A percentile compares a stretch with the other conserved stretches of the same genome.
phyloP scores from a whole-genome alignment of 2,113 vertebrate species.

The Tapirus terrestris region DNA sequence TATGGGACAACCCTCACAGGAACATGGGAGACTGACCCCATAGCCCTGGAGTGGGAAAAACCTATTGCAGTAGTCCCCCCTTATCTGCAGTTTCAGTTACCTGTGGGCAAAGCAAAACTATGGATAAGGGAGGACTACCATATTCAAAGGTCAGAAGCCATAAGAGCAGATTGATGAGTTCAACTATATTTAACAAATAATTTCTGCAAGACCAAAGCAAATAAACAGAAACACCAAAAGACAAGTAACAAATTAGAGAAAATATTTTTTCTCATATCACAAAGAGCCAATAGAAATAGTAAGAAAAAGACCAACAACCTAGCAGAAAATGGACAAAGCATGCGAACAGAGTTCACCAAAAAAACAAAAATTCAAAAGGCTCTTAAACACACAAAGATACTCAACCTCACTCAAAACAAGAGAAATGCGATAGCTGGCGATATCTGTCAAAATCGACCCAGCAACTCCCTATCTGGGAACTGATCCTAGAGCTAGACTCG shows the following conservation, averaged over 20 bases:
- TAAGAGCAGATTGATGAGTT: background rate
- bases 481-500: accelerated
- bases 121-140: too few species aligned
- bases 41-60: background rate
- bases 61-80: too few species aligned
- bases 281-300: background rate
- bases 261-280: background rate
- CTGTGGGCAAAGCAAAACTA: too few species aligned
- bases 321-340: background rate
- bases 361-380: background rate
- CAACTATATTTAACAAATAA: background rate
- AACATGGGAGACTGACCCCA: accelerated
- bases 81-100: too few species aligned
- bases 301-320: background rate
- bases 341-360: background rate
- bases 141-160: background rate
- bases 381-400: background rate
- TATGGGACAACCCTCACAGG: background rate
- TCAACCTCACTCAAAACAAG: background rate
- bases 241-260: background rate
- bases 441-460: background rate
- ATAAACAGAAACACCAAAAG: background rate
- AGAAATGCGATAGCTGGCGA: background rate
- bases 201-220: background rate
- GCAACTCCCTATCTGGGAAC: background rate